Evolutionary conservation across 2,797 vertebrate species (phyloP), one percentile per base, ranked within the genome.

Genomic region (Mycteria americana): DNA sequence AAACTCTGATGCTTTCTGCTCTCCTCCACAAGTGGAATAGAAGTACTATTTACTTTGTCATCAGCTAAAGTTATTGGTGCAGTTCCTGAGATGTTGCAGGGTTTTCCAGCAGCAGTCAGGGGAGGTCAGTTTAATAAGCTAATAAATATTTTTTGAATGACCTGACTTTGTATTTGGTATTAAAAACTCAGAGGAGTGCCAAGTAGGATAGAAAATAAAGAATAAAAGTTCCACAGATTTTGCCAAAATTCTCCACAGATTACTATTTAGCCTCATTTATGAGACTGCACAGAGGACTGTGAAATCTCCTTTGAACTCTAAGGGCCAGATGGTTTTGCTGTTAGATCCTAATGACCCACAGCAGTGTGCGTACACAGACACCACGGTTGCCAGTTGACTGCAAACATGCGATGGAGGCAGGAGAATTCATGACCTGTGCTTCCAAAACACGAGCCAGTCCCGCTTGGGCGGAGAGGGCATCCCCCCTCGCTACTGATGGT

Each of bases 261-360:
- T 95, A 81, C 93, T 89, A 48, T 96, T 96, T 97, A 95, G 93
- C 89, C 84, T 97, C 92, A 83, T 95, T 97, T 97, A 94, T 96
- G 89, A 96, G 95, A 92, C 93, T 96, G 80, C 95, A 94, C 67
- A 88, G 91, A 96, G 91, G 93, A 82, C 94, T 97, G 81, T 90
- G 94, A 97, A 97, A 96, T 97, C 91, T 97, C 93, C 92, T 98
- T 98, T 97, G 95, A 94, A 95, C 86, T 94, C 54, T 88, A 93
- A 94, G 96, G 82, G 76, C 96, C 95, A 98, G 96, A 97, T 98
- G 96, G 93, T 97, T 97, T 98, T 97, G 85, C 93, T 95, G 68
- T 97, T 96, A 97, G 73, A 70, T 95, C 94, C 85, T 97, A 97
- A 96, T 93, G 96, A 96, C 95, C 94, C 86, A 24, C 94, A 93